Conservation (phyloP, 1,140 invertebrate genomes). For the Caenorhabditis remanei region DNA sequence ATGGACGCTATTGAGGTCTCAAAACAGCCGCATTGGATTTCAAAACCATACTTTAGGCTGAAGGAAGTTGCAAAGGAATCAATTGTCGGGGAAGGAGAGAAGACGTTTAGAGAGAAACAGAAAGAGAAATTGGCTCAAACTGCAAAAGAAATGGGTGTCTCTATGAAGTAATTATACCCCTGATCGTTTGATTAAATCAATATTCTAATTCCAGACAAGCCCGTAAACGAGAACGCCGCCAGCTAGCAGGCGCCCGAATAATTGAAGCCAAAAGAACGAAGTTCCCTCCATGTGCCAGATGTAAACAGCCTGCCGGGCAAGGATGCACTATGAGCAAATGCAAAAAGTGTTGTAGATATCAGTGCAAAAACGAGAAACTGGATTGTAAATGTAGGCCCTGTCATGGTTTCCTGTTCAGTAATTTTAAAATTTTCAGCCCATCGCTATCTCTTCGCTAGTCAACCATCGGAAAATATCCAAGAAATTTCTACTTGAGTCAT, state of each 20-base stretch:
- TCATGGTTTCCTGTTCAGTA: neutral
- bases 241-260: constrained; percentile 61
- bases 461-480: neutral
- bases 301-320: constrained; percentile 71
- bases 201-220: constrained; percentile 67
- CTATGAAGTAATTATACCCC: constrained; percentile 38
- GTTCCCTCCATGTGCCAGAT: constrained; percentile 69
- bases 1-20: constrained; percentile 66
- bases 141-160: constrained; percentile 71
- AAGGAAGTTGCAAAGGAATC: constrained; percentile 57
- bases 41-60: constrained; percentile 74
- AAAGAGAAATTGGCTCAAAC: constrained; percentile 71
- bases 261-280: constrained; percentile 61
- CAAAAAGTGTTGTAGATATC: constrained; percentile 70
- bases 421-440: constrained; percentile 57
- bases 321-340: constrained; percentile 67
- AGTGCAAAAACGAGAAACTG: constrained; percentile 62
- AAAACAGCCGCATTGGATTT: constrained; percentile 70
- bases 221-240: constrained; percentile 71
- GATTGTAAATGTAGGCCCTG: constrained; percentile 65
- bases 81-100: constrained; percentile 53
- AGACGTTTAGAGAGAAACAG: constrained; percentile 67
- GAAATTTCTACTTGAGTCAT: neutral
- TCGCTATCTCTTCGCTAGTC: constrained; percentile 36
- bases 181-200: neutral